Conservation (phyloP, 1,140 invertebrate genomes). For the Scaptomyza montana region DNA sequence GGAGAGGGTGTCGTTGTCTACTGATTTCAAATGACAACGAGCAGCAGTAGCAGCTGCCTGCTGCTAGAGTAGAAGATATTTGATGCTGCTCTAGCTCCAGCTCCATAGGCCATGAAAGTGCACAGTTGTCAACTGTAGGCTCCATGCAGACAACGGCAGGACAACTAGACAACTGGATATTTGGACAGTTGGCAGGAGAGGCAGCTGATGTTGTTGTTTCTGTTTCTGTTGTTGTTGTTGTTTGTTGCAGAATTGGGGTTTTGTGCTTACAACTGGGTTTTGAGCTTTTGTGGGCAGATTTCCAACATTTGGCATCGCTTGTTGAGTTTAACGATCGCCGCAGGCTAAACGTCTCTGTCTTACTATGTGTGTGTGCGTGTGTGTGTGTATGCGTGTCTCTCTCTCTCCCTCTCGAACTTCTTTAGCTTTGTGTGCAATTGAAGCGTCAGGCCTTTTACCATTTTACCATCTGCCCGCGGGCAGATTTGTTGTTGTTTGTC, state of each 20-base stretch:
- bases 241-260: conserved; percentile 10
- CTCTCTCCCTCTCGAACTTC: neutral
- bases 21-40: conserved; percentile 73
- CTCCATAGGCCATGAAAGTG: conserved; percentile 69
- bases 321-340: conserved; percentile 69
- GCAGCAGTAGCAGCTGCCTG: conserved; percentile 46
- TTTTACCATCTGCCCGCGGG: conserved; percentile 47
- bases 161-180: conserved; percentile 6
- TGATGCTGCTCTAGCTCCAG: conserved; percentile 36
- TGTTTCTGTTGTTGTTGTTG: too few relatives aligned
- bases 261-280: conserved; percentile 6
- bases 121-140: conserved; percentile 70
- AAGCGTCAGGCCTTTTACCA: conserved; percentile 63
- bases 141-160: conserved; percentile 22
- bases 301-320: conserved; percentile 34
- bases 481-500: conserved; percentile 1
- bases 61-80: conserved; percentile 49
- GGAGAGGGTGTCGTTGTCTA: conserved; percentile 43
- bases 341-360: conserved; percentile 32
- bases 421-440: conserved; percentile 45
- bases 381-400: neutral
- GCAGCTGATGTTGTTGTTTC: conserved; percentile 5
- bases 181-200: neutral
- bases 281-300: conserved; percentile 10
- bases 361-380: conserved; percentile 4